Percentiles rank a stretch among this genome's conserved stretches.
phyloP scores from a whole-genome alignment of 2,113 vertebrate species.

The Psilopogon haemacephalus region DNA sequence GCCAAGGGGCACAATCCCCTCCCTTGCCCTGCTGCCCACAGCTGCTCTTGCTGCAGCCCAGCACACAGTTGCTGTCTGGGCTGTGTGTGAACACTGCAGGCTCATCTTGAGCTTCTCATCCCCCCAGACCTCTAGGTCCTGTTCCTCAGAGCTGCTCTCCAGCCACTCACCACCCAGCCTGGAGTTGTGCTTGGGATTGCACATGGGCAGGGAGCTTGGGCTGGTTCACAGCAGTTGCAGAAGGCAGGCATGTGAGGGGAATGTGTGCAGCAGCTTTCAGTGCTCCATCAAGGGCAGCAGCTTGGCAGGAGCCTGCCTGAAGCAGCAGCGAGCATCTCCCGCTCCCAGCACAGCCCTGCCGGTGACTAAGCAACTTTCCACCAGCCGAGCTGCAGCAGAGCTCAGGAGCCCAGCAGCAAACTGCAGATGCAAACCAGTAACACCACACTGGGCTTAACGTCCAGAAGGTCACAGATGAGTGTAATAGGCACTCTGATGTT shows the following conservation, averaged over 20 bases:
- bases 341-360: conserved; percentile 25
- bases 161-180: too few relatives aligned
- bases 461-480: conserved; percentile 57
- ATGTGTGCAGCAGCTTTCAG: neutral
- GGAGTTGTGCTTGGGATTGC: too few relatives aligned
- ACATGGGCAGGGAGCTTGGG: neutral
- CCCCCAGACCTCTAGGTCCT: too few relatives aligned
- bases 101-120: too few relatives aligned
- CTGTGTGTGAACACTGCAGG: too few relatives aligned
- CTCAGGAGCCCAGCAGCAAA: conserved; percentile 50
- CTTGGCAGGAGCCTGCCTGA: conserved; percentile 44
- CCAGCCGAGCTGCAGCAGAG: conserved; percentile 58
- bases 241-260: neutral
- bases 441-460: conserved; percentile 6
- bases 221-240: neutral
- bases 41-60: too few relatives aligned
- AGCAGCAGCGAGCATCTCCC: conserved; percentile 13
- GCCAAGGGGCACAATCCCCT: too few relatives aligned
- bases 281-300: conserved; percentile 45
- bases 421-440: conserved; percentile 2
- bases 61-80: too few relatives aligned
- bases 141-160: too few relatives aligned
- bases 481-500: conserved; percentile 42
- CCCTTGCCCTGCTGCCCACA: too few relatives aligned
- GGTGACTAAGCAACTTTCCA: conserved; percentile 70